Evolutionary conservation across 2,888 invertebrate species (phyloP).

Genomic region (Branchellion lobata): DNA sequence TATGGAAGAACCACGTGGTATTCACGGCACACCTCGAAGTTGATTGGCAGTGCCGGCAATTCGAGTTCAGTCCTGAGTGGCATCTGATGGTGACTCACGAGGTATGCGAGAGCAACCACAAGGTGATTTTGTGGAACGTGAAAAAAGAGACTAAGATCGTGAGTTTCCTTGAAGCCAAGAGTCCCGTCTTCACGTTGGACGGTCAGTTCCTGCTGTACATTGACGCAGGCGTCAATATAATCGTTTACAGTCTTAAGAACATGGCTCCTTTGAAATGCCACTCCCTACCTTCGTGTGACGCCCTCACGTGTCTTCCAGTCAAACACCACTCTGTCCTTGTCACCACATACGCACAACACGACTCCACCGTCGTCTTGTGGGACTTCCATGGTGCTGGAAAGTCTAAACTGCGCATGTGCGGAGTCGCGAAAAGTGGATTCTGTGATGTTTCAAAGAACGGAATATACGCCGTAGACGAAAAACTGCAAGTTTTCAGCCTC

Average conservation of each 20-base stretch:
- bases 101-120: background rate
- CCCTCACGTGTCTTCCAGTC: constrained; percentile 41
- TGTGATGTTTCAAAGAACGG: constrained; percentile 51
- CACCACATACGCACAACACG: constrained; percentile 18
- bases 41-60: constrained; percentile 46
- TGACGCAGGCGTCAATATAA: constrained; percentile 36
- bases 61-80: constrained; percentile 47
- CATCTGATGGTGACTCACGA: constrained; percentile 40
- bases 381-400: constrained; percentile 31
- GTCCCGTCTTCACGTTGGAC: constrained; percentile 51
- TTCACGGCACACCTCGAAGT: constrained; percentile 33
- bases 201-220: constrained; percentile 47
- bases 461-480: constrained; percentile 49
- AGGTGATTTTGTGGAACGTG: constrained; percentile 45
- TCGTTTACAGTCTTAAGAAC: constrained; percentile 44
- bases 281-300: constrained; percentile 12
- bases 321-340: constrained; percentile 44
- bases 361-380: constrained; percentile 39
- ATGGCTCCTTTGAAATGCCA: constrained; percentile 23
- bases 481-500: constrained; percentile 50
- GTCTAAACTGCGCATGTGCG: background rate
- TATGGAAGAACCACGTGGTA: constrained; percentile 8
- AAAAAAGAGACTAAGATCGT: constrained; percentile 41
- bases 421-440: constrained; percentile 44
- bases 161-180: constrained; percentile 37